Evolutionary conservation across 2,888 invertebrate species (phyloP), one percentile per base, ranked within the genome.

Genomic region (Drosophila atripex): DNA sequence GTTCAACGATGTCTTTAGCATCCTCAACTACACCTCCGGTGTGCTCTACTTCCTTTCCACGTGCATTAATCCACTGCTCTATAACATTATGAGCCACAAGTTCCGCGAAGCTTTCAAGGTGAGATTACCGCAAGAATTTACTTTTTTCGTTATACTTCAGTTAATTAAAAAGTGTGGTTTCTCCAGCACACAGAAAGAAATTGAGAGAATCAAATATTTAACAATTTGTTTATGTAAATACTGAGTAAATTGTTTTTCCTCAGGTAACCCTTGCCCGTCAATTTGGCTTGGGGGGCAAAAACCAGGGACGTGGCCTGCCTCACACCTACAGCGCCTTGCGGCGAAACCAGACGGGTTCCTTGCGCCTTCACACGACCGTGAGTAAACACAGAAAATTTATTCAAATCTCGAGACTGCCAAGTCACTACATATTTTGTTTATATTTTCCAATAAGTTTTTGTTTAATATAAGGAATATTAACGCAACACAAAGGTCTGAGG

Each of bases 51-150:
- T 94, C 88, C 90, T 95, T 55, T 94, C 94, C 69, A 94, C 95
- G 6, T 94, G 94, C 73, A 93, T 95, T 74, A 95, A 95, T 90
- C 95, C 95, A 0, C 90, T 95, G 55, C 92, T 95, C 7, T 95
- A 95, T 91, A 94, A 94, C 89, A 93, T 94, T 63, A 94, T 95
- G 94, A 95, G 94, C 32, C 93, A 94, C 86, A 95, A 95, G 88
- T 95, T 95, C 89, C 93, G 95, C 39, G 93, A 94, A 76, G 95
- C 95, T 9, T 95, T 95, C 89, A 94, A 94, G 93, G 94, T 93
- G 89, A 89, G 80, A 21, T 18, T 12, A 7, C 35, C 35, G 35
- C 14, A 35, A 7, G n/a, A 35, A n/a, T 35, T n/a, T 35, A 1
- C 1, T 35, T 7, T 18, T 41, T 41, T 18, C 7, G 25, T 41